Evolutionary conservation across 2,797 vertebrate genomes (phyloP).

Genomic region (Semotilus atromaculatus): DNA sequence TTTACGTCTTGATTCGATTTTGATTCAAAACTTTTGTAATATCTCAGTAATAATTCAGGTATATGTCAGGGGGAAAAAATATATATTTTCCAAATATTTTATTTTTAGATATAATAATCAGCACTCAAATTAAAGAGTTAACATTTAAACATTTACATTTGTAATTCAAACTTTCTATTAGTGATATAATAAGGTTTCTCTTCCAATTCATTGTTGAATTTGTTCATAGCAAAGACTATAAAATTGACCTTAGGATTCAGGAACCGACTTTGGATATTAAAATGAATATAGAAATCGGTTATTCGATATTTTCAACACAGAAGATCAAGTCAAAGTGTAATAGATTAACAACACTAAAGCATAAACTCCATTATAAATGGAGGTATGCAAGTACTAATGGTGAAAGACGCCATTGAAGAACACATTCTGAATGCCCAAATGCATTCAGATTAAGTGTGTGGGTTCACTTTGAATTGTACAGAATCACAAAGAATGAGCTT

Average conservation of each 20-base stretch:
- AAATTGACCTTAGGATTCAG: not conserved
- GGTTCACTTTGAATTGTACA: not conserved
- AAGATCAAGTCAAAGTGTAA: not conserved
- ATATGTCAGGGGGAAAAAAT: not conserved
- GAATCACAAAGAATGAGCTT: not conserved
- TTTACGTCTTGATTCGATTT: not conserved
- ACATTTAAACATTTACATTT: not conserved
- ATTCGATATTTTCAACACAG: not conserved
- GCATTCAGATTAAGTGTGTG: slow-evolving; percentile 12
- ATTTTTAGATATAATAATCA: not conserved
- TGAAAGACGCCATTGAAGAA: not conserved
- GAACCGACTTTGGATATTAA: not conserved
- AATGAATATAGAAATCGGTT: not conserved
- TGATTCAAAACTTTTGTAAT: too few relatives aligned
- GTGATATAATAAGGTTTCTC: not conserved
- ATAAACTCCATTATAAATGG: not conserved
- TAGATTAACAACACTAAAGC: not conserved
- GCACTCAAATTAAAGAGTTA: not conserved
- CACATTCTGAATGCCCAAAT: not conserved
- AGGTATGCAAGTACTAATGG: not conserved
- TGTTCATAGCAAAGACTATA: not conserved
- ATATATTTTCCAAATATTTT: too few relatives aligned
- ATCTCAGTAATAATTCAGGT: not conserved
- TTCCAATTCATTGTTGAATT: not conserved
- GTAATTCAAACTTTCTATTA: not conserved